These are phyloP conservation scores for Miltochrista miniata DNA, from an alignment of 2,888 invertebrate genomes.

Conservation along the genomic window DNA sequence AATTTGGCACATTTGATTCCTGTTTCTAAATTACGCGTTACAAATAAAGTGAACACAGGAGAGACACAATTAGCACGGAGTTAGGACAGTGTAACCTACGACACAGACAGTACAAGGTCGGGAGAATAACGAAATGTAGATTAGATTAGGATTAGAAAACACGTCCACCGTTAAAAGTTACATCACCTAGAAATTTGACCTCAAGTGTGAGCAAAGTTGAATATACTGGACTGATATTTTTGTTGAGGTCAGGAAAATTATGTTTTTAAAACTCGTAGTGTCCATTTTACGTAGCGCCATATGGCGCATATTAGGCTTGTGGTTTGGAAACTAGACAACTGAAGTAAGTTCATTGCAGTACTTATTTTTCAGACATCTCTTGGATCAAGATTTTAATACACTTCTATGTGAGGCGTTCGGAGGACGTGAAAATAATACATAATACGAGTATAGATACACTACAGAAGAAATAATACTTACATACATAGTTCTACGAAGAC, in stretches of 20 bases:
- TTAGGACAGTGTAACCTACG: background rate
- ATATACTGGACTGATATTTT: too few relatives aligned
- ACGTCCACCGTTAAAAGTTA: conserved; percentile 6
- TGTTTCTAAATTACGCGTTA: conserved; percentile 61
- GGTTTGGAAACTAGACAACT: too few relatives aligned
- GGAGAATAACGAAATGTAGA: conserved; percentile 13
- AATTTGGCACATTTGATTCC: conserved; percentile 78
- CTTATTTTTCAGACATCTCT: too few relatives aligned
- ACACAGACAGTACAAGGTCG: background rate
- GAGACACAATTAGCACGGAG: conserved; percentile 17
- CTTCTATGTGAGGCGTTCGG: background rate
- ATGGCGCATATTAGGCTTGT: too few relatives aligned
- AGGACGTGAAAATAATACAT: conserved; percentile 27
- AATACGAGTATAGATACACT: conserved; percentile 47
- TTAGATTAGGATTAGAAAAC: conserved; percentile 24
- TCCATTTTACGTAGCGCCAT: too few relatives aligned
- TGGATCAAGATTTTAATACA: too few relatives aligned
- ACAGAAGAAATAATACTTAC: conserved; percentile 52
- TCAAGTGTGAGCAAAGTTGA: background rate
- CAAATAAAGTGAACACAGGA: conserved; percentile 41
- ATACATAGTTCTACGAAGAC: conserved; percentile 59
- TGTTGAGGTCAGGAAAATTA: too few relatives aligned
- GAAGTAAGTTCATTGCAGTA: too few relatives aligned
- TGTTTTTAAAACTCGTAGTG: too few relatives aligned
- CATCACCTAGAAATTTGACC: background rate